Evolutionary conservation across 2,888 invertebrate species (phyloP), one percentile per base, ranked within the genome.

Genomic region (Abrostola tripartita): DNA sequence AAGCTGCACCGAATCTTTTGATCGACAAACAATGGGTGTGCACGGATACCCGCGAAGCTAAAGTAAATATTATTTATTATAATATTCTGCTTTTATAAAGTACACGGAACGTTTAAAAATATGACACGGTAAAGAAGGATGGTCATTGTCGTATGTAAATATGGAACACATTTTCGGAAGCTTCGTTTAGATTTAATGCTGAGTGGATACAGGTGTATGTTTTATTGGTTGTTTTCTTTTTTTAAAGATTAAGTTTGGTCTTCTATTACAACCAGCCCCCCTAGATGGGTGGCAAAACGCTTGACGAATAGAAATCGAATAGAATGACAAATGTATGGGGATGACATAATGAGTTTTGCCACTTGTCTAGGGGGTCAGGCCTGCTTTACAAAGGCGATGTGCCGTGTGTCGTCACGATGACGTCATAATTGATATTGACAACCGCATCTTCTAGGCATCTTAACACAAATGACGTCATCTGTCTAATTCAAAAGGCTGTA

Each of bases 21-120:
- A 94, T 94, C 92, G 88, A 86, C 91, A 89, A 88, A 90, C 88
- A 89, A 85, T 89, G 91, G 91, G 90, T 87, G 93, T 88, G 86
- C 86, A 83, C 79, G 83, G 85, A 83, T 83, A 81, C 83, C 78
- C 74, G 86, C 88, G 85, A 85, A 83, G 78, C 85, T 76, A 84
- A 83, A 80, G 77, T 80, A 80, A 84, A 88, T 82, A 85, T 85
- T 82, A 78, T 78, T 81, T 79, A 79, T 70, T 78, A 74, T 70
- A 76, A 76, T 74, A 74, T 75, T 73, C 74, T 59, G 59, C 73
- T 78, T 68, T 84, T 82, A 81, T 79, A 78, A 78, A 76, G 82
- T 86, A 76, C 68, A 68, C 55, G 51, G 54, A 64, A 68, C 71
- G 59, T 68, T 74, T 68, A 54, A 72, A 71, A 70, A 78, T 67